These are phyloP conservation scores for Hermodice carunculata DNA, from an alignment of 2,888 invertebrate genomes.

Conservation along the genomic window DNA sequence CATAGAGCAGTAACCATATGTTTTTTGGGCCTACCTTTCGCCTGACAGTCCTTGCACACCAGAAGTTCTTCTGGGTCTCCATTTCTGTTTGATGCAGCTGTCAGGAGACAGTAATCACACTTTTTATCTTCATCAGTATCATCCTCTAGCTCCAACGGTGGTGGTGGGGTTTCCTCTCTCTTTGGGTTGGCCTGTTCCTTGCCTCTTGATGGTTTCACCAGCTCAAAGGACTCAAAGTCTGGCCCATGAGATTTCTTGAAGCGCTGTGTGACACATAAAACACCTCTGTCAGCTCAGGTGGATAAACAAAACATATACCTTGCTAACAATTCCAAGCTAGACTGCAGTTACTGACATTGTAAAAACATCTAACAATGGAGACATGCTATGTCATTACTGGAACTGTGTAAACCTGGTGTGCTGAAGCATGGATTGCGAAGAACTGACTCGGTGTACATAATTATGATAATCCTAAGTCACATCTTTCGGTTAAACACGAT, in stretches of 20 bases:
- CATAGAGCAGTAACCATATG: no score
- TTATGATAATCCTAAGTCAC: no score
- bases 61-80: slow-evolving; percentile 61
- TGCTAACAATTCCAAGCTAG: no score
- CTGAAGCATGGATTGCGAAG: no score
- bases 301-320: no score
- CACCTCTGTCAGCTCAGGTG: no score
- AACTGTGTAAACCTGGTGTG: no score
- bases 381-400: no score
- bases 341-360: no score
- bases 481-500: no score
- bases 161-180: neutral
- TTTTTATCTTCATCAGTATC: slow-evolving; percentile 39
- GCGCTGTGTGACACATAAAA: slow-evolving; percentile 41
- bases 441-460: no score
- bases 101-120: slow-evolving; percentile 67
- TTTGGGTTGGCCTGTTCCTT: neutral
- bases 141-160: neutral
- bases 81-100: slow-evolving; percentile 64
- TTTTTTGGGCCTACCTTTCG: slow-evolving; percentile 64
- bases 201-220: slow-evolving; percentile 15
- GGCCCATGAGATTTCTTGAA: slow-evolving; percentile 61
- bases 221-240: slow-evolving; percentile 51
- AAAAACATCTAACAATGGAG: no score
- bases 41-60: slow-evolving; percentile 66